Evolutionary conservation across 2,888 invertebrate species (phyloP).

Genomic region (Drosophila falleni): DNA sequence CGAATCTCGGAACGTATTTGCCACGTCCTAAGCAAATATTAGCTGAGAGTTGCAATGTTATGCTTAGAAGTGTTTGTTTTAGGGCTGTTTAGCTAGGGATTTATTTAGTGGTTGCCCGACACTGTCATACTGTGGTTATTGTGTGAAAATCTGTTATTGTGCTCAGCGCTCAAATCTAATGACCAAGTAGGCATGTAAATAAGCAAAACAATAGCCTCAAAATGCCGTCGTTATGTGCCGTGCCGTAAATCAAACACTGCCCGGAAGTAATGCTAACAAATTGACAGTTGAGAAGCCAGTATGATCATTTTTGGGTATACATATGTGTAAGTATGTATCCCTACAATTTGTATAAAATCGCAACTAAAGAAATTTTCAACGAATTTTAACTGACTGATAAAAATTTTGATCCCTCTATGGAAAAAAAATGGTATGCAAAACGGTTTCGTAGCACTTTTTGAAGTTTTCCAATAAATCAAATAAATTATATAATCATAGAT

Average conservation of each 20-base stretch:
- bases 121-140: slow-evolving; percentile 48
- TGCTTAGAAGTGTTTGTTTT: slow-evolving; percentile 60
- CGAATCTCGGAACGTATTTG: slow-evolving; percentile 26
- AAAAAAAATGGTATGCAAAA: background rate
- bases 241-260: slow-evolving; percentile 51
- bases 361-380: background rate
- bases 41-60: slow-evolving; percentile 36
- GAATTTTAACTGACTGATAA: background rate
- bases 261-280: slow-evolving; percentile 48
- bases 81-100: slow-evolving; percentile 63
- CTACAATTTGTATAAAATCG: background rate
- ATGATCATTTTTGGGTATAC: slow-evolving; percentile 1
- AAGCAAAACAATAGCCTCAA: slow-evolving; percentile 41
- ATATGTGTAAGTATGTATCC: background rate
- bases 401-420: background rate
- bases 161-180: slow-evolving; percentile 63
- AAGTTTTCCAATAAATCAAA: too few species aligned
- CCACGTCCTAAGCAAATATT: slow-evolving; percentile 74
- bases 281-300: slow-evolving; percentile 14
- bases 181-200: slow-evolving; percentile 71
- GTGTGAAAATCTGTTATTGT: slow-evolving; percentile 72
- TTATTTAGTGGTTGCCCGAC: slow-evolving; percentile 40
- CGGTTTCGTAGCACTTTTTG: too few species aligned
- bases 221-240: slow-evolving; percentile 19
- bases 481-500: too few species aligned